Conservation (phyloP, 2,797 vertebrate genomes). For the Rhynchotus rufescens region DNA sequence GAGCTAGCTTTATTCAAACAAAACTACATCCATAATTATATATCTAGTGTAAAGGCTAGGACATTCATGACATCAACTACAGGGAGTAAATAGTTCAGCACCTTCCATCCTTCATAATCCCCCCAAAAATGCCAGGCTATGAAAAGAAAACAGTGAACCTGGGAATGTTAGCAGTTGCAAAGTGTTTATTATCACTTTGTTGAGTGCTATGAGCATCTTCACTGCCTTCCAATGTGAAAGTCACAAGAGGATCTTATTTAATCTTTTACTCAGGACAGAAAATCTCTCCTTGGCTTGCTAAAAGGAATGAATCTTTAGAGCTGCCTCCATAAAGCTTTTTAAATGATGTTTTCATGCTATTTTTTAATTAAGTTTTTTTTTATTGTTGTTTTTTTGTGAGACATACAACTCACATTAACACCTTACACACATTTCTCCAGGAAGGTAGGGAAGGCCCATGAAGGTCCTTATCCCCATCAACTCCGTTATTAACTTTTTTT, state of each 20-base stretch:
- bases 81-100: not conserved
- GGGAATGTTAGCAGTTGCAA: not conserved
- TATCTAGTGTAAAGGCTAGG: not conserved
- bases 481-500: not conserved
- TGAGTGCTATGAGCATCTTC: not conserved
- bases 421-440: not conserved
- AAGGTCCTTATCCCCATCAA: not conserved
- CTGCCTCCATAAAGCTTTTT: not conserved
- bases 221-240: not conserved
- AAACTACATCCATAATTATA: not conserved
- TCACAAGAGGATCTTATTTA: not conserved
- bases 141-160: conserved; percentile 13
- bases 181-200: not conserved
- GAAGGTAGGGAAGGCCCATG: not conserved
- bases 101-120: not conserved
- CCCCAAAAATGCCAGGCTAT: not conserved
- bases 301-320: not conserved
- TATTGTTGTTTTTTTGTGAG: not conserved
- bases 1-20: conserved; percentile 38
- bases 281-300: not conserved
- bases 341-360: not conserved
- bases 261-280: not conserved
- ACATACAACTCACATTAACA: not conserved
- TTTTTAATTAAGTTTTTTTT: not conserved
- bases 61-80: not conserved